phyloP scores from a whole-genome alignment of 2,797 vertebrate species.

The Hypotaenidia okinawae region DNA sequence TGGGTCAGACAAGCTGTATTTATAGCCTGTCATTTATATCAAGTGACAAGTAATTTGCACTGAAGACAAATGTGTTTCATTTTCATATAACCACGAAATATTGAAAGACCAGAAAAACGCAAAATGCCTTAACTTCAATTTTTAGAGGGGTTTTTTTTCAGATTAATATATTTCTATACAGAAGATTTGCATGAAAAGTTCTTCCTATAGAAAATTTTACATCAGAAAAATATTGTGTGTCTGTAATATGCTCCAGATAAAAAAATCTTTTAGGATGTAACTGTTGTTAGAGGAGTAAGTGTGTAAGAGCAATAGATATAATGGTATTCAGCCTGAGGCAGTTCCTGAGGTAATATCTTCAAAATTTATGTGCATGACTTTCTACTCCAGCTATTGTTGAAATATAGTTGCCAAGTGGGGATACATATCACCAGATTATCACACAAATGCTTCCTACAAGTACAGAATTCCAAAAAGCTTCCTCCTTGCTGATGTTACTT shows the following conservation, averaged over 20 bases:
- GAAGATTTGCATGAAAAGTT: neutral
- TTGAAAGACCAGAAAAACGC: neutral
- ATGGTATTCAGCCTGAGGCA: slow-evolving; percentile 12
- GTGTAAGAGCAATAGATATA: neutral
- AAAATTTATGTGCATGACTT: neutral
- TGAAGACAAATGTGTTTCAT: neutral
- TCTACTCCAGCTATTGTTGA: neutral
- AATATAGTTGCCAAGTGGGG: slow-evolving; percentile 4
- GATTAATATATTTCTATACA: neutral
- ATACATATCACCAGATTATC: slow-evolving; percentile 14
- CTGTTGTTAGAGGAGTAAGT: neutral
- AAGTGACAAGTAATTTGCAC: neutral
- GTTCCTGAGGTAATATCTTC: neutral
- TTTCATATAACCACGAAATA: neutral
- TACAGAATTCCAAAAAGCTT: slow-evolving; percentile 4
- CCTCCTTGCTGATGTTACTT: slow-evolving; percentile 3
- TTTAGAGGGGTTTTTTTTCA: neutral
- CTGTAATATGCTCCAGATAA: neutral
- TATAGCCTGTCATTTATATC: neutral
- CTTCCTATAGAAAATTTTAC: neutral
- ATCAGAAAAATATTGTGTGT: neutral
- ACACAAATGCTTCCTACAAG: neutral
- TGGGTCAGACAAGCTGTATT: neutral
- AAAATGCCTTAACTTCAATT: neutral
- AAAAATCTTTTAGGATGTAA: neutral